Conservation (phyloP, 2,113 vertebrate species). For the Nycticebus coucang region DNA sequence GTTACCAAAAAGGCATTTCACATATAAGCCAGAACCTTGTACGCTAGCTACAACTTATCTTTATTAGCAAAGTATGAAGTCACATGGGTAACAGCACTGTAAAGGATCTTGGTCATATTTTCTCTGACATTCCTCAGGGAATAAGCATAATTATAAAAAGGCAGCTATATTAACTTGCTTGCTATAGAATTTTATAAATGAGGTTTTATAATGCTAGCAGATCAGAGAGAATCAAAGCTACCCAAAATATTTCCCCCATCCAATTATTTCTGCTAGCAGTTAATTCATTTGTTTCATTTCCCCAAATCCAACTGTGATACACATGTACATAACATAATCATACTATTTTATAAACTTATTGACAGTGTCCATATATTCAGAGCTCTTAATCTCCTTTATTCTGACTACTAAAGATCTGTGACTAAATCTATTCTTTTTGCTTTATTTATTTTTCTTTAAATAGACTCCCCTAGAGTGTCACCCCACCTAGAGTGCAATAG, state of each 20-base stretch:
- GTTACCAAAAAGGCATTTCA: conserved; percentile 39
- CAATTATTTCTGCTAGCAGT: conserved; percentile 17
- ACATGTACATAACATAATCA: conserved; percentile 16
- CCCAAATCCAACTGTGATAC: background rate
- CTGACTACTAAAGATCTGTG: background rate
- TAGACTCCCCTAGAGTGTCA: too few species aligned
- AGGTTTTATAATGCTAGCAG: background rate
- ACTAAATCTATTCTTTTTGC: conserved; percentile 17
- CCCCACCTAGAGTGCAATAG: too few species aligned
- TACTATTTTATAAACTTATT: conserved; percentile 7
- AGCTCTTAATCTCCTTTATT: conserved; percentile 33
- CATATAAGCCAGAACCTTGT: background rate
- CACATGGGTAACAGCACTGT: background rate
- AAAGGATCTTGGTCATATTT: background rate
- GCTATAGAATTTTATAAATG: background rate
- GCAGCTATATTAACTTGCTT: conserved; percentile 41
- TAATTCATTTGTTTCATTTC: conserved; percentile 30
- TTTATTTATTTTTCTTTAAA: too few species aligned
- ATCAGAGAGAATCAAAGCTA: conserved; percentile 41
- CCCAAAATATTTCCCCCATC: background rate
- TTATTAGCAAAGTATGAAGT: conserved; percentile 26
- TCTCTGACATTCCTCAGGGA: background rate
- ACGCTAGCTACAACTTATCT: background rate
- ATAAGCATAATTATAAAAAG: conserved; percentile 14
- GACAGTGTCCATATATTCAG: background rate